phyloP scores from a whole-genome alignment of 2,797 vertebrate genomes.

The Tokudaia muenninki region DNA sequence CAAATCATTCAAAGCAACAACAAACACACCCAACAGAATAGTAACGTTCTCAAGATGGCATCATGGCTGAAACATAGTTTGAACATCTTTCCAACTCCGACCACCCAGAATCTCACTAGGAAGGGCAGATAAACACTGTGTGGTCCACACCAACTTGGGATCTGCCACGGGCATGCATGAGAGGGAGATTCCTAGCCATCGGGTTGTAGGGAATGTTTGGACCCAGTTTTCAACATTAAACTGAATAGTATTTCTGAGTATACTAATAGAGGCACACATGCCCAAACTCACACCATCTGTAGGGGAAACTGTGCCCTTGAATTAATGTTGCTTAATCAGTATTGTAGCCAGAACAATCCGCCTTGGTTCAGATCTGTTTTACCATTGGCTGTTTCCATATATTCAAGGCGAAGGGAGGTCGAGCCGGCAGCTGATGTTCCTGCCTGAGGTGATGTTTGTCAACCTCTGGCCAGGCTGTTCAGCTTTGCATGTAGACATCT shows the following conservation, averaged over 20 bases:
- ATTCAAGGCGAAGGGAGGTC: background rate
- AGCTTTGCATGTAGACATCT: background rate
- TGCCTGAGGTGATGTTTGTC: background rate
- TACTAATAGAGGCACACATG: background rate
- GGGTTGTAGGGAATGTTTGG: background rate
- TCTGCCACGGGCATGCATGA: background rate
- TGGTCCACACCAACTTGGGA: background rate
- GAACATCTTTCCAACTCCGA: background rate
- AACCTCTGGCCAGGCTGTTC: background rate
- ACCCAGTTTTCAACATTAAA: background rate
- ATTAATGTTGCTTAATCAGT: no score
- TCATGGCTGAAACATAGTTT: background rate
- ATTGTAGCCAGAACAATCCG: background rate
- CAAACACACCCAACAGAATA: no score
- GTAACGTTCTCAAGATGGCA: background rate
- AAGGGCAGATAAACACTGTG: background rate
- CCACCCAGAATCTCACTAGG: background rate
- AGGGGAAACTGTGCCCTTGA: background rate
- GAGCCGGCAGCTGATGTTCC: background rate
- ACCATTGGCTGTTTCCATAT: accelerated
- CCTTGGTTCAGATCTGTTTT: background rate
- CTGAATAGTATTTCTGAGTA: background rate
- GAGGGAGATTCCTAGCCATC: background rate
- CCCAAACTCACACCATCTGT: background rate
- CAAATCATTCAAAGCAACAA: background rate